These are phyloP conservation scores for Lichenostomus cassidix DNA, from an alignment of 2,113 vertebrate species.

Conservation along the genomic window DNA sequence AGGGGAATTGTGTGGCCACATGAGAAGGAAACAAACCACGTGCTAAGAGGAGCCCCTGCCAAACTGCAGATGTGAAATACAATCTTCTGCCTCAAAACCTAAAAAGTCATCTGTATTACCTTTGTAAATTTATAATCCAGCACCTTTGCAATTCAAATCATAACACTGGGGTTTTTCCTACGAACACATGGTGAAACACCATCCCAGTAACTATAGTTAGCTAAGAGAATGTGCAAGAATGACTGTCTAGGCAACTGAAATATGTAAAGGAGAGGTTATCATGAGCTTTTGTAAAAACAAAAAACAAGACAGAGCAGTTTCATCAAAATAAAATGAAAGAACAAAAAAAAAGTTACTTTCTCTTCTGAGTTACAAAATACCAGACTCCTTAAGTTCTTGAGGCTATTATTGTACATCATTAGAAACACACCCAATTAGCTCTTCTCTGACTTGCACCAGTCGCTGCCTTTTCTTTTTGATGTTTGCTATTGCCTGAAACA, in stretches of 20 bases:
- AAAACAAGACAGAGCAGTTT: background rate
- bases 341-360: background rate
- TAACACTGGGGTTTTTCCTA: background rate
- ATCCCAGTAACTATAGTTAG: background rate
- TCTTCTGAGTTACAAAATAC: background rate
- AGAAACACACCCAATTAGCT: conserved; percentile 80
- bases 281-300: background rate
- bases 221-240: background rate
- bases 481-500: conserved; percentile 73
- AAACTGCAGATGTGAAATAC: background rate
- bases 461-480: conserved; percentile 75
- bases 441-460: conserved; percentile 80
- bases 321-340: background rate
- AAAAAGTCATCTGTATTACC: no score
- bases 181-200: background rate
- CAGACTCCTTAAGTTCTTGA: background rate
- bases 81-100: background rate
- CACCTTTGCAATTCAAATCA: background rate
- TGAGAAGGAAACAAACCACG: background rate
- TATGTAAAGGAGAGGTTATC: background rate
- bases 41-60: background rate
- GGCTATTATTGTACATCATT: background rate
- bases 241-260: background rate
- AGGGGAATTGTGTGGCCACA: background rate
- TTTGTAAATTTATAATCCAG: background rate